These are phyloP conservation scores for Agonopterix alstromeriana DNA, from an alignment of 2,888 invertebrate genomes.

Conservation along the genomic window DNA sequence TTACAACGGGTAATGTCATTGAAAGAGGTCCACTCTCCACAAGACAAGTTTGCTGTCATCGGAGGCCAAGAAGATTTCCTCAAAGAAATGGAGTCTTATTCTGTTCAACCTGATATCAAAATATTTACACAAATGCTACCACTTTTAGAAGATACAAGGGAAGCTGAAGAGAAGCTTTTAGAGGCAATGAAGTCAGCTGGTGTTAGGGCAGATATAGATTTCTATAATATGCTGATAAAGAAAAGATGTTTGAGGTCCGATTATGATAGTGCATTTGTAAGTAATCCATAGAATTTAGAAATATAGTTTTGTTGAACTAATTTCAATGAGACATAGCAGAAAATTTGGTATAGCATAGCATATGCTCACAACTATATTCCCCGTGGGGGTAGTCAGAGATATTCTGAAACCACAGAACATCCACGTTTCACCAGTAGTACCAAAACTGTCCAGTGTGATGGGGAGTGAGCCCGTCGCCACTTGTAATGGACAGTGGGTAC, in stretches of 20 bases:
- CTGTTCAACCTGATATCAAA: conserved; percentile 84
- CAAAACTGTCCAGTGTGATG: no score
- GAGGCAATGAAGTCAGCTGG: conserved; percentile 75
- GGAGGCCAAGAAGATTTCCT: conserved; percentile 89
- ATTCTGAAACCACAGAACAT: no score
- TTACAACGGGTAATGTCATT: conserved; percentile 78
- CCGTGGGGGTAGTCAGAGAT: no score
- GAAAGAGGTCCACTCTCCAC: conserved; percentile 73
- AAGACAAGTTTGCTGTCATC: conserved; percentile 84
- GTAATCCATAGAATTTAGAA: conserved; percentile 20
- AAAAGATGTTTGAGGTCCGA: conserved; percentile 83
- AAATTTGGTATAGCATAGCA: no score
- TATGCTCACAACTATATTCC: no score
- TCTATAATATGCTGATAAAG: conserved; percentile 91
- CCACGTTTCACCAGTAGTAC: no score
- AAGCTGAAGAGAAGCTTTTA: conserved; percentile 83
- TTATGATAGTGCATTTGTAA: conserved; percentile 83
- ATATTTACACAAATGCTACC: conserved; percentile 87
- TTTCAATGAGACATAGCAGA: no score
- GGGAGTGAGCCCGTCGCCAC: no score
- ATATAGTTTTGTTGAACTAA: no score
- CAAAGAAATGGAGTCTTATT: conserved; percentile 81
- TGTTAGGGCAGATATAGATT: conserved; percentile 85
- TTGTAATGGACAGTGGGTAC: no score
- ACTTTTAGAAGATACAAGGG: conserved; percentile 79